A percentile compares a stretch with the other conserved stretches of the same genome.
These are phyloP conservation scores for Picathartes gymnocephalus DNA, from an alignment of 2,113 vertebrate genomes.

Conservation along the genomic window DNA sequence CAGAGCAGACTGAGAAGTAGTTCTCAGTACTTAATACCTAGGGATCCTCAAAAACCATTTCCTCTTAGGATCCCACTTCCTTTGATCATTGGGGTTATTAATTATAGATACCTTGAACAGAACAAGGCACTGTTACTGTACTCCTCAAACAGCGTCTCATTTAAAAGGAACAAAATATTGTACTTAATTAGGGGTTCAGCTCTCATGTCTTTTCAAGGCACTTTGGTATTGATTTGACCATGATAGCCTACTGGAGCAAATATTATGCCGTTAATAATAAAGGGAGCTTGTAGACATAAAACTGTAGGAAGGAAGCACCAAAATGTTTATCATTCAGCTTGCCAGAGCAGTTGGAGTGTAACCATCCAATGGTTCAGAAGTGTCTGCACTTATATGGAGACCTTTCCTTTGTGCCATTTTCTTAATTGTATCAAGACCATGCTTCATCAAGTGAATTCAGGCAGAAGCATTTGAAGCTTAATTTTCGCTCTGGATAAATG, in stretches of 20 bases:
- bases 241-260: neutral
- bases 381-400: neutral
- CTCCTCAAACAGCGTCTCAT: neutral
- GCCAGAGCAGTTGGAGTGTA: neutral
- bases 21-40: slow-evolving; percentile 9
- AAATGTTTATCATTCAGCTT: neutral
- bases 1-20: neutral
- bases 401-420: neutral
- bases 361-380: neutral
- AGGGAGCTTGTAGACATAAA: neutral
- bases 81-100: slow-evolving; percentile 26
- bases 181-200: slow-evolving; percentile 4
- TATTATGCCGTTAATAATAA: neutral
- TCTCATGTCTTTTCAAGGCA: neutral
- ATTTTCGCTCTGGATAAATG: neutral
- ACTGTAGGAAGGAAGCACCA: neutral
- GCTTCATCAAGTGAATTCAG: neutral
- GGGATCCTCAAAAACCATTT: slow-evolving; percentile 28
- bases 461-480: neutral
- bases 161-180: slow-evolving; percentile 33
- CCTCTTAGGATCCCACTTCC: neutral
- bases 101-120: slow-evolving; percentile 35
- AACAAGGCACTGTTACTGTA: neutral
- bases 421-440: neutral
- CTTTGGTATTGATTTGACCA: neutral